These are phyloP conservation scores for Ectobius pallidus DNA, from an alignment of 2,888 invertebrate species.

Conservation along the genomic window DNA sequence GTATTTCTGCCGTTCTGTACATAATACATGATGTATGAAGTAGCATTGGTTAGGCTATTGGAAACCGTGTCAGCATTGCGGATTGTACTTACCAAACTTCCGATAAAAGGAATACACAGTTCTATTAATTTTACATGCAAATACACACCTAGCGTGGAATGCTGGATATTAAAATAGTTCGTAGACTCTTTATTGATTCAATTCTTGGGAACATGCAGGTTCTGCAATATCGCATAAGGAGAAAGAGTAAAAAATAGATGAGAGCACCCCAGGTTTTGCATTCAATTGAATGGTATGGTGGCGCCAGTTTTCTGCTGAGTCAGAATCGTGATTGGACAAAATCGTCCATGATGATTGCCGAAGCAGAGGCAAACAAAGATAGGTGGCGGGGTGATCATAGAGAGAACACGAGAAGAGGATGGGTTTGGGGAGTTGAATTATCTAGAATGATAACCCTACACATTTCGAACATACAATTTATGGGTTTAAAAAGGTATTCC, in stretches of 20 bases:
- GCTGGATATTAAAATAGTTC: too few relatives aligned
- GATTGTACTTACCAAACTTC: too few relatives aligned
- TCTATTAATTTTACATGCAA: too few relatives aligned
- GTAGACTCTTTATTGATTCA: not conserved
- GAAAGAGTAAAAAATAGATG: not conserved
- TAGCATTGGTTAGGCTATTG: too few relatives aligned
- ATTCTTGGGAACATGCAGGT: not conserved
- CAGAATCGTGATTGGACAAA: slow-evolving; percentile 34
- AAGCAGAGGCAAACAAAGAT: slow-evolving; percentile 15
- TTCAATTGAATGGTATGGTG: slow-evolving; percentile 14
- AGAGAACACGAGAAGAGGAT: not conserved
- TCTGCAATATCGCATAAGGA: slow-evolving; percentile 35
- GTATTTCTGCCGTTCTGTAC: too few relatives aligned
- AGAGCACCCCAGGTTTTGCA: not conserved
- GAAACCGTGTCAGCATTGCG: too few relatives aligned
- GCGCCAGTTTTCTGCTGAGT: slow-evolving; percentile 30
- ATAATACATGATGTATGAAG: too few relatives aligned
- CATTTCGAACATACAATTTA: slow-evolving; percentile 5
- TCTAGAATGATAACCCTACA: not conserved
- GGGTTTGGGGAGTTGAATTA: not conserved
- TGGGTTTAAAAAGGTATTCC: not conserved
- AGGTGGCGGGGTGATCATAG: not conserved
- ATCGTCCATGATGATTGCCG: slow-evolving; percentile 32
- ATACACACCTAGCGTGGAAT: too few relatives aligned
- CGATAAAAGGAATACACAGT: too few relatives aligned